Evolutionary conservation across 2,113 vertebrate genomes (phyloP), one percentile per base, ranked within the genome.

Genomic region (Psittacula cyanocephala): DNA sequence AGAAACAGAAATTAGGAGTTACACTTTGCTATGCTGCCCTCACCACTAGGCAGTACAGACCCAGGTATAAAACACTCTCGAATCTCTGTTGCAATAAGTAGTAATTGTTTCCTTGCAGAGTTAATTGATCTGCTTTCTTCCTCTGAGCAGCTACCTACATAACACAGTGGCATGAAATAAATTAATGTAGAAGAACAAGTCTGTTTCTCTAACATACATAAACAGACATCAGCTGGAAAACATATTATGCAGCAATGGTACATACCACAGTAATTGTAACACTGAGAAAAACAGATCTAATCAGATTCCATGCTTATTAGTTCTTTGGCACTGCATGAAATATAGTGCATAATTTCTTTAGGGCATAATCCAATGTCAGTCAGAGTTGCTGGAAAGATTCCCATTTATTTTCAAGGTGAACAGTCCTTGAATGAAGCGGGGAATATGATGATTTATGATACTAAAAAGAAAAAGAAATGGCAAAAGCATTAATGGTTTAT

Each of bases 81-180:
- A 59, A 43, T 19, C 18, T 53, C 63, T 63, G 22, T 10, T 67
- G 78, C 20, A 59, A 22, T 37, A 53, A 14, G 10, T 50, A 76
- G 3, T 37, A 74, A 24, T 0, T 6, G 31, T 67, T n/a, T 83
- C 68, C 15, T 41, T 35, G 13, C 1, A 1, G 2, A 76, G n/a
- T 71, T 71, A 60, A 64, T 11, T 19, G 33, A 24, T 60, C 47
- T 65, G 14, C 19, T 35, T 64, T 67, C 37, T 37, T 65, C 72
- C 59, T 69, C 11, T 53, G 37, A 67, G 25, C 24, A 57, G 25
- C 37, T 70, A 27, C 31, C 31, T 84, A 49, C 59, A 39, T 24
- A 67, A 83, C 6, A 16, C 15, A 39, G 2, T 12, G 16, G 6
- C 43, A 75, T 11, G 5, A 85, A 85, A 68, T 14, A 86, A 77